Base-by-base conservation (phyloP, 2,113 vertebrate genomes). In the Lethenteron camtschaticum region DNA sequence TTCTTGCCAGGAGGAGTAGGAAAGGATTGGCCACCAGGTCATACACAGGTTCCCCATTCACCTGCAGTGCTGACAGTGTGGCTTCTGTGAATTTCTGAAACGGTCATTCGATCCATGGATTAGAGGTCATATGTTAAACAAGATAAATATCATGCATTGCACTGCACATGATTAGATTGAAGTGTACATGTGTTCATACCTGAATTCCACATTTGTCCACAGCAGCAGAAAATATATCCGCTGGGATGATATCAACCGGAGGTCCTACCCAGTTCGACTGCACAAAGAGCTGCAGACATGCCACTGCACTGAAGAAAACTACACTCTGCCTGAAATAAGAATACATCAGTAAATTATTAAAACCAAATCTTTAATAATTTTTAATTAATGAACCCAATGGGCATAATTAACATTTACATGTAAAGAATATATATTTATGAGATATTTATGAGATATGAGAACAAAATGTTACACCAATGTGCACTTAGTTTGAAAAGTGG, bases 181-280 rank as follows among this genome's bases (percentile, higher is more conserved):
- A 41, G 41, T 41, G 41, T 41, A 41, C 41, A 41, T 41, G 41
- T 41, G 41, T 41, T 41, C 41, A 41, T 41, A 41, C 41, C 41
- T 41, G 41, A 41, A 41, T 41, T 5, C 41, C 41, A 41, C 41
- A 41, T 41, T 41, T 41, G 41, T 83, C 74, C 57, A 91, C 73
- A 16, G 76, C 72, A n/a, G 79, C 56, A 2, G 86, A 85, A 68
- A 96, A 82, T 71, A 87, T 75, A 20, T 94, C 84, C 14, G 81
- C 78, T 20, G 83, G 71, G 0, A 80, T 75, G 70, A 90, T 74
- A 18, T 78, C 78, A 76, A 84, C 74, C 8, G 79, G 79, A 71
- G 94, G 94, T 6, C 94, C 94, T 0, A 89, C 96, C 92, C 94
- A 99, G 81, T 96, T 99, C 76, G 82, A 90, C 79, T 94, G 90